phyloP scores from a whole-genome alignment of 53 echinoderm and acorn worm species.

The Henricia sp. region DNA sequence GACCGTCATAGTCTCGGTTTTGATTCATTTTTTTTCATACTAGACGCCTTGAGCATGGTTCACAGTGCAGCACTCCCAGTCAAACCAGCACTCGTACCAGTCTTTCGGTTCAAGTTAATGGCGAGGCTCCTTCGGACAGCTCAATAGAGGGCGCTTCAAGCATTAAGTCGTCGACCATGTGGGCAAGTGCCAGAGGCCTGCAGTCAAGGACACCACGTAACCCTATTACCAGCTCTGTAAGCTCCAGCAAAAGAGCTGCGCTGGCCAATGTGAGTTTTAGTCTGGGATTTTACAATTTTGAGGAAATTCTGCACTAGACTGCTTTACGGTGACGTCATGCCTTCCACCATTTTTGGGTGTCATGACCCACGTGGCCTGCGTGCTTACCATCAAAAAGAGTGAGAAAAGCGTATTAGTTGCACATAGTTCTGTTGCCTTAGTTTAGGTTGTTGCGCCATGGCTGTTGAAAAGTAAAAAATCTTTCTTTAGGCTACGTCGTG shows the following conservation, averaged over 20 bases:
- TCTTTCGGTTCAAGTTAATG: background rate
- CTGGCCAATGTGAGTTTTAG: slow-evolving; percentile 16
- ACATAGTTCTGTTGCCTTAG: too few species aligned
- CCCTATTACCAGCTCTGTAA: slow-evolving; percentile 47
- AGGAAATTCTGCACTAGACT: too few species aligned
- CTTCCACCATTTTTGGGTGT: too few species aligned
- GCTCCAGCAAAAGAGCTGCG: slow-evolving; percentile 38
- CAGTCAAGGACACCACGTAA: slow-evolving; percentile 51
- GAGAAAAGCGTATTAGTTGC: too few species aligned
- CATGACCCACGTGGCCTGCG: too few species aligned
- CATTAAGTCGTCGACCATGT: background rate
- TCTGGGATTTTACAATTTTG: too few species aligned
- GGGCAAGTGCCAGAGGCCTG: slow-evolving; percentile 14
- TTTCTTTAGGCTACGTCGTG: too few species aligned
- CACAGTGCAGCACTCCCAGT: slow-evolving; percentile 51
- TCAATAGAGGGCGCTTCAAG: background rate
- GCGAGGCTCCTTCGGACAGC: background rate
- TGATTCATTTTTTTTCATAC: background rate
- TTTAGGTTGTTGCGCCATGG: too few species aligned
- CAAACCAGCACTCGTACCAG: slow-evolving; percentile 7
- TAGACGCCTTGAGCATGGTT: slow-evolving; percentile 45
- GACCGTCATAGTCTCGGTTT: background rate
- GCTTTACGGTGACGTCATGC: too few species aligned
- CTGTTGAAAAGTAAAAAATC: too few species aligned
- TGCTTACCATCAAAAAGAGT: too few species aligned